Evolutionary conservation across 2,888 invertebrate genomes (phyloP).

Genomic region (Thereva unica): DNA sequence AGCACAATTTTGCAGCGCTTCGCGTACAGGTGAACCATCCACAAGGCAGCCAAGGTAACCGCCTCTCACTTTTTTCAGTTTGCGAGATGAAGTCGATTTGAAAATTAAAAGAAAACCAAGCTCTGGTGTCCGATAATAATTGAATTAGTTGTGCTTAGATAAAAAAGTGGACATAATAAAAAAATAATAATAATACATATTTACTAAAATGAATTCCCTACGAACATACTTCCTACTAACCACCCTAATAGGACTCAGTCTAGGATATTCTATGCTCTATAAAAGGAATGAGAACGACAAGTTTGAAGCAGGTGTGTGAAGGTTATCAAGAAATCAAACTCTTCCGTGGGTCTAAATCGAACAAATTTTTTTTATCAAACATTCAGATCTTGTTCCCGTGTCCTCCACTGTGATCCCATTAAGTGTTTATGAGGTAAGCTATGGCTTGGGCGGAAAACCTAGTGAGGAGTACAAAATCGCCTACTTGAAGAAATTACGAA

Average conservation of each 20-base stretch:
- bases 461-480: conserved; percentile 57
- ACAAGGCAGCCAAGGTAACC: conserved; percentile 34
- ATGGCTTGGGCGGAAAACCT: conserved; percentile 60
- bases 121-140: neutral
- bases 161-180: conserved; percentile 2
- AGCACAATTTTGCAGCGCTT: conserved; percentile 21
- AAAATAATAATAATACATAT: conserved; percentile 2
- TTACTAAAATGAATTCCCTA: conserved; percentile 33
- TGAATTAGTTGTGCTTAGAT: neutral
- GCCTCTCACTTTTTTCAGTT: conserved; percentile 42
- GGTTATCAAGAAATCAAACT: conserved; percentile 5
- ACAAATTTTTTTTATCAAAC: conserved; percentile 2
- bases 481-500: conserved; percentile 55
- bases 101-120: conserved; percentile 15
- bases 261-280: conserved; percentile 58
- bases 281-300: conserved; percentile 60
- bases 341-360: neutral
- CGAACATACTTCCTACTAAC: conserved; percentile 32
- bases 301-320: conserved; percentile 59
- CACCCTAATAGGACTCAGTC: conserved; percentile 39
- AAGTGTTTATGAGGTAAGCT: conserved; percentile 65
- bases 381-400: conserved; percentile 65
- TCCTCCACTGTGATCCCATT: conserved; percentile 70
- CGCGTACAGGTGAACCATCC: conserved; percentile 19
- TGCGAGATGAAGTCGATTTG: conserved; percentile 10